These are phyloP conservation scores for Pelecanoides urinatrix DNA, from an alignment of 2,113 vertebrate genomes.

Conservation along the genomic window DNA sequence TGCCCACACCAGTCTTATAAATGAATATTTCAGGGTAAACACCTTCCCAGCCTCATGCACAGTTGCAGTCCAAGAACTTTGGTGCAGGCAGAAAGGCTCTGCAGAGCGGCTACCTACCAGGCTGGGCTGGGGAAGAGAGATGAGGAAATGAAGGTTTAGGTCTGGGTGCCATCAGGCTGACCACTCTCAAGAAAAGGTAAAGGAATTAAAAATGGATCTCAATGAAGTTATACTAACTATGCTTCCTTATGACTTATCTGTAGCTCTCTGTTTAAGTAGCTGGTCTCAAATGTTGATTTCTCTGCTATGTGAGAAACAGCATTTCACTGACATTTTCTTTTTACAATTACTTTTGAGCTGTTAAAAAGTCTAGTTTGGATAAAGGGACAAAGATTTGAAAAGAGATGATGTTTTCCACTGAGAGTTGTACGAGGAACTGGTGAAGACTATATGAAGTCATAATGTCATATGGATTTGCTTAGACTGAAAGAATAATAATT, in stretches of 20 bases:
- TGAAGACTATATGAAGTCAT: slow-evolving; percentile 16
- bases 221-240: neutral
- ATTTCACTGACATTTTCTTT: neutral
- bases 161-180: neutral
- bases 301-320: neutral
- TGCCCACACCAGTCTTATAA: neutral
- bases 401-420: neutral
- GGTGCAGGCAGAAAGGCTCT: neutral
- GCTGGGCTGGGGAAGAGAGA: neutral
- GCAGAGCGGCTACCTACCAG: neutral
- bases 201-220: neutral
- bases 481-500: slow-evolving; percentile 50
- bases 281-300: neutral
- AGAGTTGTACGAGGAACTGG: neutral
- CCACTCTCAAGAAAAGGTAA: neutral
- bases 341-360: neutral
- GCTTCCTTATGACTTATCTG: neutral
- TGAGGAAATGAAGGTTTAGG: neutral
- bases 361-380: neutral
- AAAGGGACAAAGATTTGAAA: neutral
- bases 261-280: neutral
- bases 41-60: neutral
- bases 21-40: neutral
- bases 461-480: slow-evolving; percentile 49
- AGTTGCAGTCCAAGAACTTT: neutral